Base-by-base conservation (phyloP, 2,888 invertebrate species). In the Melinaea marsaeus region DNA sequence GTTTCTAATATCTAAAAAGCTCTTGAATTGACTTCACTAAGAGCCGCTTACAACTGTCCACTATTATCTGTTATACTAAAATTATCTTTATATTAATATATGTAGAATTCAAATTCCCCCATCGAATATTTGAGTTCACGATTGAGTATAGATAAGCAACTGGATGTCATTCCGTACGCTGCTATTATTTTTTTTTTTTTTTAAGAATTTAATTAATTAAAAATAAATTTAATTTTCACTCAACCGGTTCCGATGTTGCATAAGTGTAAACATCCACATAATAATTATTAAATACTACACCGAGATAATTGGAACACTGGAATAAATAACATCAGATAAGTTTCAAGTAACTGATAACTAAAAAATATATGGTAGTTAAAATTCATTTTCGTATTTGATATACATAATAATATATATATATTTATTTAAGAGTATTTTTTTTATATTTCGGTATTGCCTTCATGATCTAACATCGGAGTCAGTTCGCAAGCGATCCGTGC, bases 201-300 rank as follows among this genome's bases (percentile, higher is more conserved):
- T 66, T 68, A 69, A 60, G 67, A 69, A 64, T 68, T 72, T 72
- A 70, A 72, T 72, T 72, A 73, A 71, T 72, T 71, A 67, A 68
- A 71, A 69, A 63, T 70, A 69, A 58, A 64, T 71, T 69, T 70
- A 60, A 63, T 55, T 58, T 69, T 63, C 61, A 66, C 68, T 71
- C 65, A 66, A 69, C 67, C 64, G 64, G 55, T 61, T 65, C 65
- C 45, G 37, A 4, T 45, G 58, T 42, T 4, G 42, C 42, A 42
- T 42, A 42, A 42, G 62, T 46, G 46, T 46, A 54, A 46, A 13
- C 6, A n/a, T 46, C 32, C 9, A 32, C 22, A 51, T 32, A 51
- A 32, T 51, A n/a, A 32, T 51, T 22, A 22, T 51, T 5, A 32
- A 51, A 22, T 51, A 51, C 13, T 22, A 6, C 51, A 7, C 22